phyloP scores from a whole-genome alignment of 2,113 vertebrate species.

The Cyprichromis sp. region DNA sequence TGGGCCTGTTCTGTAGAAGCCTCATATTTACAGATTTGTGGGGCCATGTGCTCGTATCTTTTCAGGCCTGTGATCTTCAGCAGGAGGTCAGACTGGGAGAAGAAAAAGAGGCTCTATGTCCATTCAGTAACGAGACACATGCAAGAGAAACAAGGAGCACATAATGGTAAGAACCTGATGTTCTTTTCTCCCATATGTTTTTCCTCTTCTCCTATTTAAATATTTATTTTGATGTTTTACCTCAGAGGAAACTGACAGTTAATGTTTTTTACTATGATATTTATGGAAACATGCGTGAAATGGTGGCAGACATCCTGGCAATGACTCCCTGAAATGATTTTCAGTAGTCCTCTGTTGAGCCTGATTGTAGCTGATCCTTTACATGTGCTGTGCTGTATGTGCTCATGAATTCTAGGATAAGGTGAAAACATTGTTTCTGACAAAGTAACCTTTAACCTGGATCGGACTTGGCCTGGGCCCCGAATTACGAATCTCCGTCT shows the following conservation, averaged over 20 bases:
- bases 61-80: slow-evolving; percentile 6
- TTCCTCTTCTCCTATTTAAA: background rate
- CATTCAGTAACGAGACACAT: slow-evolving; percentile 38
- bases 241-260: rapidly evolving
- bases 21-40: background rate
- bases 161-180: background rate
- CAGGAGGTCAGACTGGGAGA: slow-evolving; percentile 8
- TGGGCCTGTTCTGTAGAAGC: background rate
- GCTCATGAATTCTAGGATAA: background rate
- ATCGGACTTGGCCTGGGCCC: background rate
- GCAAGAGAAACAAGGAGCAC: background rate
- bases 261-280: background rate
- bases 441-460: background rate
- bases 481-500: rapidly evolving
- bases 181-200: background rate
- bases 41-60: background rate
- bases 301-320: background rate
- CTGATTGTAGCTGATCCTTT: background rate
- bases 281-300: background rate
- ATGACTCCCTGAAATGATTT: background rate
- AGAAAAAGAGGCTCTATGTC: background rate
- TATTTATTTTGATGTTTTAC: background rate
- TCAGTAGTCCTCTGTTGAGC: background rate
- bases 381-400: rapidly evolving
- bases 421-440: background rate